phyloP scores from a whole-genome alignment of 2,113 vertebrate species.

The Leiothrix lutea region DNA sequence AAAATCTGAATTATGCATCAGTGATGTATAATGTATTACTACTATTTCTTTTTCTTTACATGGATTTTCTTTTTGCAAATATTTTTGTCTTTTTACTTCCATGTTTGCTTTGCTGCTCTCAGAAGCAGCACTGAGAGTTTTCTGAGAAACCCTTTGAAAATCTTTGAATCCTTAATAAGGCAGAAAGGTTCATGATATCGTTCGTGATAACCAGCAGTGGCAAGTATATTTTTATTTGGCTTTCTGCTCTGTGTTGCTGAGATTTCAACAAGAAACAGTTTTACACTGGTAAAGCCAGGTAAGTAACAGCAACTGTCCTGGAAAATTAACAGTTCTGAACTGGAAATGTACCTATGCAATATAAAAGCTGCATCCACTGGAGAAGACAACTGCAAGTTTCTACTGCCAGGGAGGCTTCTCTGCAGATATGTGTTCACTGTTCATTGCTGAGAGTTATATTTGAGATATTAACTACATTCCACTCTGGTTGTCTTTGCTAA shows the following conservation, averaged over 20 bases:
- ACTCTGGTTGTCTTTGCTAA: not conserved
- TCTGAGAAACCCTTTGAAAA: slow-evolving; percentile 1
- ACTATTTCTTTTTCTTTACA: not conserved
- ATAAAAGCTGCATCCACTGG: not conserved
- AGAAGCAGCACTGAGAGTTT: not conserved
- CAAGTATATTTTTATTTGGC: not conserved
- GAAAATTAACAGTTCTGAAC: not conserved
- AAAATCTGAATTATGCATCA: slow-evolving; percentile 23
- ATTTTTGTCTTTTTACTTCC: not conserved
- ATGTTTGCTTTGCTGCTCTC: not conserved
- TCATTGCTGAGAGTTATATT: not conserved
- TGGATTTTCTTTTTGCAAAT: not conserved
- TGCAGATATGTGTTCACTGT: not conserved
- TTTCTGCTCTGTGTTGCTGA: not conserved
- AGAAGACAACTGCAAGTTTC: not conserved
- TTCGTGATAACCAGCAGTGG: not conserved
- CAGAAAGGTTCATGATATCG: not conserved
- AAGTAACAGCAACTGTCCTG: not conserved
- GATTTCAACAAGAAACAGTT: not conserved
- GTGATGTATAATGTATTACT: not conserved
- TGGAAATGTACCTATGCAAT: not conserved
- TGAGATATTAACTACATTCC: not conserved
- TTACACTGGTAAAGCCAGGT: not conserved
- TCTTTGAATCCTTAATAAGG: not conserved
- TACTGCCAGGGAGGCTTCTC: not conserved